Percentiles rank a stretch among this genome's conserved stretches.
These are phyloP conservation scores for Lydus trimaculatus DNA, from an alignment of 2,888 invertebrate species.

Conservation along the genomic window DNA sequence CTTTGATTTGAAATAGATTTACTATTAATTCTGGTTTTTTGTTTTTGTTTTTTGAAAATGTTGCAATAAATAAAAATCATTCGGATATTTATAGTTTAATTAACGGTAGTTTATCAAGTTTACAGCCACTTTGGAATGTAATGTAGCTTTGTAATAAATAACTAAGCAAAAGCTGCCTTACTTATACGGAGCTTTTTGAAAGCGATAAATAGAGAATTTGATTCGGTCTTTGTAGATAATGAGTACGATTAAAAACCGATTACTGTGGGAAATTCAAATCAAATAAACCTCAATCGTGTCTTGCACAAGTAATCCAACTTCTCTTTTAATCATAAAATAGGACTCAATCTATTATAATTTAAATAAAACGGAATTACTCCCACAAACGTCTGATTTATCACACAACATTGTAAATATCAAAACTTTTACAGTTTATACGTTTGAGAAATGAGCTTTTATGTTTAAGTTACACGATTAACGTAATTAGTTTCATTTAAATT, in stretches of 20 bases:
- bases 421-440: background rate
- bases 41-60: background rate
- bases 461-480: background rate
- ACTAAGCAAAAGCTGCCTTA: constrained; percentile 29
- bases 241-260: constrained; percentile 40
- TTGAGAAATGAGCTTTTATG: background rate
- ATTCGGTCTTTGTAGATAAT: constrained; percentile 32
- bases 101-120: constrained; percentile 38
- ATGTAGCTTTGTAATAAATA: constrained; percentile 38
- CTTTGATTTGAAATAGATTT: background rate
- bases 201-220: constrained; percentile 38
- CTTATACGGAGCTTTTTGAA: constrained; percentile 38
- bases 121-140: constrained; percentile 36
- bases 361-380: background rate
- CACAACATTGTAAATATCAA: background rate
- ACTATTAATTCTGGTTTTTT: background rate
- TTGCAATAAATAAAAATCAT: constrained; percentile 28
- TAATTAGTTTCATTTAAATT: constrained; percentile 4
- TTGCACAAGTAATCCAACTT: background rate
- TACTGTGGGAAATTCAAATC: constrained; percentile 20
- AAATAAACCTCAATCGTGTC: constrained; percentile 10
- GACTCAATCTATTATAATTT: background rate
- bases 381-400: too few relatives aligned
- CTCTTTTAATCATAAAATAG: background rate
- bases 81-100: constrained; percentile 41